These are phyloP conservation scores for Arenaria interpres DNA, from an alignment of 2,113 vertebrate species.

Conservation along the genomic window DNA sequence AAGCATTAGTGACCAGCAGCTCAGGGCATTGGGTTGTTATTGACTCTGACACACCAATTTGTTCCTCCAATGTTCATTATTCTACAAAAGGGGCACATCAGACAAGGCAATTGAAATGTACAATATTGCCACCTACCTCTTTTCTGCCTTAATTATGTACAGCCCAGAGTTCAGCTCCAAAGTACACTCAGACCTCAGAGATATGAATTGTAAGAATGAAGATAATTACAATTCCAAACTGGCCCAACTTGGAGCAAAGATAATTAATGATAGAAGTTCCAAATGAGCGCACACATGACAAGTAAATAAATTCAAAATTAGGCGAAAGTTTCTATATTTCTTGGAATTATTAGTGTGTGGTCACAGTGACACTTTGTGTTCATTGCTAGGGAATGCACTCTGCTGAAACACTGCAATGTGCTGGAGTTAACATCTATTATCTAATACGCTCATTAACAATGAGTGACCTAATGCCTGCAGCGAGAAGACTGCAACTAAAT, in stretches of 20 bases:
- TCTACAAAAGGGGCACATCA: slow-evolving; percentile 46
- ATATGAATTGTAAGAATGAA: slow-evolving; percentile 12
- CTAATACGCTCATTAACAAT: neutral
- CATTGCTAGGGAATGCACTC: slow-evolving; percentile 81
- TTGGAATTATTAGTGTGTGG: slow-evolving; percentile 73
- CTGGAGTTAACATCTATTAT: slow-evolving; percentile 44
- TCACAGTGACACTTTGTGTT: slow-evolving; percentile 87
- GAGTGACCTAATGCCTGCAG: neutral
- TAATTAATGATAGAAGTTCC: slow-evolving; percentile 48
- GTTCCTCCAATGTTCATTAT: slow-evolving; percentile 59
- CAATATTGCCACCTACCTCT: slow-evolving; percentile 41
- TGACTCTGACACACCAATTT: slow-evolving; percentile 60
- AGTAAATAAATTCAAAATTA: slow-evolving; percentile 64
- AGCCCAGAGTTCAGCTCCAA: neutral
- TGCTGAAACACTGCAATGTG: neutral
- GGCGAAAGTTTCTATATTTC: slow-evolving; percentile 60
- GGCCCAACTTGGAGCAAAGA: slow-evolving; percentile 17
- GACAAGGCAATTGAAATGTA: slow-evolving; percentile 50
- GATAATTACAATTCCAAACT: slow-evolving; percentile 47
- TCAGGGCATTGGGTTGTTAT: slow-evolving; percentile 46
- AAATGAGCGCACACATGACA: slow-evolving; percentile 17
- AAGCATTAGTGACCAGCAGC: slow-evolving; percentile 36
- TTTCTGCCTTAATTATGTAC: slow-evolving; percentile 50
- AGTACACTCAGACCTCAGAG: neutral
- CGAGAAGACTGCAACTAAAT: neutral